Evolutionary conservation across 2,113 vertebrate species (phyloP).

Genomic region (Ranitomeya variabilis): DNA sequence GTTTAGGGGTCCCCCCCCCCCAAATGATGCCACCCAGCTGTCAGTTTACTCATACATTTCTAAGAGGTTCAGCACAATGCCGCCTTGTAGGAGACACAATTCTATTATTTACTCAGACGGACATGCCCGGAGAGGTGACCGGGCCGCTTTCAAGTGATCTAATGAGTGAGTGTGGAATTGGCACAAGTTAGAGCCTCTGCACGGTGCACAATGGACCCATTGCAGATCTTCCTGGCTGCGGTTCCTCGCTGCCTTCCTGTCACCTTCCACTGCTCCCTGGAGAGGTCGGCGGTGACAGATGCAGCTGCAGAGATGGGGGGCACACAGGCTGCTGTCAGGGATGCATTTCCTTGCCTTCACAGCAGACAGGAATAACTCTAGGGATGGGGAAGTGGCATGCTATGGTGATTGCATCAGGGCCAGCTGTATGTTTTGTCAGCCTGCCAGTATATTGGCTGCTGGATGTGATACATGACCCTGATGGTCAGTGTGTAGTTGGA

Average conservation of each 20-base stretch:
- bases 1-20: too few relatives aligned
- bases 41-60: too few relatives aligned
- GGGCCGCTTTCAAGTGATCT: background rate
- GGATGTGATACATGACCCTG: background rate
- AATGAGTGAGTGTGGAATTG: background rate
- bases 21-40: too few relatives aligned
- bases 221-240: background rate
- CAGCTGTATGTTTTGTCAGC: background rate
- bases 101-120: too few relatives aligned
- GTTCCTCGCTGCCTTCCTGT: background rate
- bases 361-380: background rate
- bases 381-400: background rate
- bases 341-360: background rate
- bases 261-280: background rate
- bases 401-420: background rate
- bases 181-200: background rate
- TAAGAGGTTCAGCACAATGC: too few relatives aligned
- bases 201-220: background rate
- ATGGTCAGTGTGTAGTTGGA: background rate
- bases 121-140: too few relatives aligned
- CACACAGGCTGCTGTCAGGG: background rate
- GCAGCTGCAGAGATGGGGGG: slow-evolving; percentile 4
- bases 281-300: background rate
- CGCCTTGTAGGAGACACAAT: too few relatives aligned
- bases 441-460: background rate